Conservation (phyloP, 2,888 invertebrate species). For the Pollenia amentaria region DNA sequence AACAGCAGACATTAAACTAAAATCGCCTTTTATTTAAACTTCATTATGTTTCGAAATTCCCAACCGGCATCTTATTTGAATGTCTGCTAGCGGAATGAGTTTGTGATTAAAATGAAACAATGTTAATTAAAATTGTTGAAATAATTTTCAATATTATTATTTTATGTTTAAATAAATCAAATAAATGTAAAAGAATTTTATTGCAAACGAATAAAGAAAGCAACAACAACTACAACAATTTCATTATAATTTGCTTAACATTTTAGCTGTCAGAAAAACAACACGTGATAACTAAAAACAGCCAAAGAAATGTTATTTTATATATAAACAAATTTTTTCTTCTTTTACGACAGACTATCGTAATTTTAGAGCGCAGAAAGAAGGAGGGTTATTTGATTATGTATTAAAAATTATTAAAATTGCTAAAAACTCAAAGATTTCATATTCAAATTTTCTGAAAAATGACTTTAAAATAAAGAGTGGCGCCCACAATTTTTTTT, state of each 20-base stretch:
- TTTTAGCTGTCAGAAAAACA: conserved; percentile 58
- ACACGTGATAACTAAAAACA: conserved; percentile 55
- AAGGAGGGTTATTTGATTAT: background rate
- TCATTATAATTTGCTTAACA: conserved; percentile 23
- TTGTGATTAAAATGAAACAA: conserved; percentile 49
- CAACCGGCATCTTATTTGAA: background rate
- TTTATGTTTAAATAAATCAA: conserved; percentile 46
- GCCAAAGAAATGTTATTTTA: conserved; percentile 47
- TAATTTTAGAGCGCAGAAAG: background rate
- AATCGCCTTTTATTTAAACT: background rate
- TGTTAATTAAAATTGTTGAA: conserved; percentile 68
- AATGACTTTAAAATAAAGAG: conserved; percentile 31
- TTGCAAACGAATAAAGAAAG: conserved; percentile 21
- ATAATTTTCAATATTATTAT: conserved; percentile 42
- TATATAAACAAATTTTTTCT: background rate
- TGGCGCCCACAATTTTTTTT: conserved; percentile 66
- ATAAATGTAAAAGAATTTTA: background rate
- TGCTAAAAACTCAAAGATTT: conserved; percentile 46
- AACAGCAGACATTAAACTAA: background rate
- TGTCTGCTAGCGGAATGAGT: background rate
- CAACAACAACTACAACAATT: conserved; percentile 15
- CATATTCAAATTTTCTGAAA: conserved; percentile 33
- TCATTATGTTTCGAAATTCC: background rate
- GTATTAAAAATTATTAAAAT: conserved; percentile 55
- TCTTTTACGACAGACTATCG: conserved; percentile 27